Evolutionary conservation across 2,113 vertebrate species (phyloP), one percentile per base, ranked within the genome.

Genomic region (Rhinolophus ferrumequinum): DNA sequence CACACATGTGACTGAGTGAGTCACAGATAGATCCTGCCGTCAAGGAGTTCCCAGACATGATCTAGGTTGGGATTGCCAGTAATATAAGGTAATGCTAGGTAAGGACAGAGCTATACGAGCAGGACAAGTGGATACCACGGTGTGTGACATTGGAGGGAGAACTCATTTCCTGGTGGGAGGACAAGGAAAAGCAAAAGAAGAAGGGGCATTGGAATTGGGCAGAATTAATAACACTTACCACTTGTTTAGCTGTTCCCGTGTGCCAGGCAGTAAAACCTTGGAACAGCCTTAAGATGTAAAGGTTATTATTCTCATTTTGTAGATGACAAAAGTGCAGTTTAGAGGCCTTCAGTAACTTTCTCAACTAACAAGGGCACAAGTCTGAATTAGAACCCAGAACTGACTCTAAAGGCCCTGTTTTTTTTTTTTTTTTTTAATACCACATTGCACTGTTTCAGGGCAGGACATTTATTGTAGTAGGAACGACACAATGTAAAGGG

Each of bases 241-340:
- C 56, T 93, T 91, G 16, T 67, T 88, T 91, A 94, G 60, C 84
- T 90, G 6, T 66, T 94, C 18, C 21, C 26, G 41, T 62, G 21
- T 82, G 62, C 30, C 38, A 86, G 54, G 69, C 12, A 33, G 73
- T 97, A 35, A 80, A 60, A 80, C 90, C 33, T 62, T 92, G 13
- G 79, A 84, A 80, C 12, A 70, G 33, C 35, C 47, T 96, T 58
- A 76, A 76, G n/a, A 93, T 18, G 38, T 79, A 80, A 85, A 28
- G 19, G 52, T 95, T 84, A 38, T 77, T 89, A 38, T 80, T 93
- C 12, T 76, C 15, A 70, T 83, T 90, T n/a, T 95, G n/a, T 70
- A 81, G 24, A 70, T 88, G 82, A 88, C 44, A 84, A 95, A 76
- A 76, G 64, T 89, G 33, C 90, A 88, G 22, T 70, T 95, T 35